A percentile compares a stretch with the other conserved stretches of the same genome.
Evolutionary conservation across 2,888 invertebrate species (phyloP).

Genomic region (Pogonocherus hispidulus): DNA sequence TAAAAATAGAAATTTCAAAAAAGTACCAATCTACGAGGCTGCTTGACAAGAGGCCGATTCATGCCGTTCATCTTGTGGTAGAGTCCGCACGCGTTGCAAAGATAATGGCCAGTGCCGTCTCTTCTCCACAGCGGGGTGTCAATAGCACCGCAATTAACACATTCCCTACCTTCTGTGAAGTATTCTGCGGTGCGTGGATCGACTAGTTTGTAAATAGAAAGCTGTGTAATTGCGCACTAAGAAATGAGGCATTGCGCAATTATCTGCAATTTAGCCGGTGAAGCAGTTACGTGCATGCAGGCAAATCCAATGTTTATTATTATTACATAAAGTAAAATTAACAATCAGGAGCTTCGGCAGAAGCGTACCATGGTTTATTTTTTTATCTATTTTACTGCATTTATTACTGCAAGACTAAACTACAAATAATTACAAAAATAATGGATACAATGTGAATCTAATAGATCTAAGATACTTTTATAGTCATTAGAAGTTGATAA

Average conservation of each 20-base stretch:
- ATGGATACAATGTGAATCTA: conserved; percentile 1
- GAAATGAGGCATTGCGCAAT: conserved; percentile 1
- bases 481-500: not conserved
- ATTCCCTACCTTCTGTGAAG: conserved; percentile 90
- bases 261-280: conserved; percentile 15
- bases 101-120: conserved; percentile 98
- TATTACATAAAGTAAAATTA: too few species aligned
- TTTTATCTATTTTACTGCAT: too few species aligned
- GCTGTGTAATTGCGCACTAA: conserved; percentile 1
- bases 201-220: conserved; percentile 54
- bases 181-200: conserved; percentile 67
- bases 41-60: conserved; percentile 92
- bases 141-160: conserved; percentile 97
- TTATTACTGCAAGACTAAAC: not conserved
- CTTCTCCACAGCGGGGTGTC: conserved; percentile 98
- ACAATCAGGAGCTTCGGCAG: too few species aligned
- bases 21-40: conserved; percentile 89
- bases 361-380: too few species aligned
- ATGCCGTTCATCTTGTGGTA: conserved; percentile 98
- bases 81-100: conserved; percentile 99
- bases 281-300: not conserved
- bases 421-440: conserved; percentile 15
- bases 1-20: conserved; percentile 37
- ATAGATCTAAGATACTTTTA: conserved; percentile 26
- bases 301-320: not conserved